Evolutionary conservation across 1,140 invertebrate species (phyloP).

Genomic region (Phocides pigmalion): DNA sequence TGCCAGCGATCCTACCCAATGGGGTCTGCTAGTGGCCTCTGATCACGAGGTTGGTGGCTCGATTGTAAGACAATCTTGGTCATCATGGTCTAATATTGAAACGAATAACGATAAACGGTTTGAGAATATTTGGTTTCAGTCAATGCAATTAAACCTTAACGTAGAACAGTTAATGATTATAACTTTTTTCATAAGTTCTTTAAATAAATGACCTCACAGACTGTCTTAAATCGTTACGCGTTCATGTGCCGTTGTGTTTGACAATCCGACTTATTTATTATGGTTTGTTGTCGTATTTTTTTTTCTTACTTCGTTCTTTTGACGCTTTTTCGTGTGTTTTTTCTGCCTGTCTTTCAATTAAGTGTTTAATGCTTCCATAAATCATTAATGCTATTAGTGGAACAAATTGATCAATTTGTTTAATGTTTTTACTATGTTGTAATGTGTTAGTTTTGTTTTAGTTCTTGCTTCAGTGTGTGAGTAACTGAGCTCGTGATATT

Average conservation of each 20-base stretch:
- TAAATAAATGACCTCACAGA: constrained; percentile 33
- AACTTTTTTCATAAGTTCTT: constrained; percentile 15
- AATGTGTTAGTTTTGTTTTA: constrained; percentile 38
- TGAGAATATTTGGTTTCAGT: background rate
- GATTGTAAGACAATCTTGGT: constrained; percentile 43
- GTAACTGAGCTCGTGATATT: constrained; percentile 12
- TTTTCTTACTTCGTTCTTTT: constrained; percentile 36
- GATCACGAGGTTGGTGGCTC: constrained; percentile 46
- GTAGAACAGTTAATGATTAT: constrained; percentile 10
- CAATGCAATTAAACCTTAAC: constrained; percentile 6
- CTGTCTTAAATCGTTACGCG: constrained; percentile 44
- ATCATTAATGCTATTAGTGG: constrained; percentile 48
- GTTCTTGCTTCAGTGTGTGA: constrained; percentile 4
- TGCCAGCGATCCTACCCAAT: constrained; percentile 45
- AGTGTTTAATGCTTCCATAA: constrained; percentile 48
- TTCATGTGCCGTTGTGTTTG: constrained; percentile 41
- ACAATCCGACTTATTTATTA: constrained; percentile 43
- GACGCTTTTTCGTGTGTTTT: constrained; percentile 45
- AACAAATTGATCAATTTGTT: constrained; percentile 50
- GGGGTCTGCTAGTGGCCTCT: constrained; percentile 43
- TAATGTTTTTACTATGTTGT: constrained; percentile 36
- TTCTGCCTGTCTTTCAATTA: constrained; percentile 45
- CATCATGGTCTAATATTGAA: background rate
- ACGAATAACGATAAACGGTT: constrained; percentile 14
- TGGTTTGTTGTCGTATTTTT: constrained; percentile 45